Conservation (phyloP, 2,888 invertebrate species). For the Xylota sylvarum region DNA sequence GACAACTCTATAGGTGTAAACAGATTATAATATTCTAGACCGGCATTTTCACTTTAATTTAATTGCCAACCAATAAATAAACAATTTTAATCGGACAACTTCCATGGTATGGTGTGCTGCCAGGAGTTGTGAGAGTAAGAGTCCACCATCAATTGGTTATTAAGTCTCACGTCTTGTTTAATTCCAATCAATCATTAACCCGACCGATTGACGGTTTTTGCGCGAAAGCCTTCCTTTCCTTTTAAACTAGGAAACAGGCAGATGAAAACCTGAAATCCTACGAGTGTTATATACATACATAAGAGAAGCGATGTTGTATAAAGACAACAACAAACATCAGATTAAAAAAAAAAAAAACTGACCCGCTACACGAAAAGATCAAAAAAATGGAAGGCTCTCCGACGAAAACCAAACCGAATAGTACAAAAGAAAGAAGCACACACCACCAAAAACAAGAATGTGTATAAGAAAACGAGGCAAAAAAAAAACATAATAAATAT, state of each 20-base stretch:
- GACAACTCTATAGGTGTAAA: background rate
- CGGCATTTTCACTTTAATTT: conserved; percentile 51
- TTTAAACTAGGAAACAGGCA: conserved; percentile 6
- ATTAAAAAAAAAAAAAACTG: conserved; percentile 62
- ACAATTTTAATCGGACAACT: conserved; percentile 10
- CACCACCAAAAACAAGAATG: conserved; percentile 45
- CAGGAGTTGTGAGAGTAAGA: conserved; percentile 11
- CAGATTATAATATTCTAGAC: conserved; percentile 33
- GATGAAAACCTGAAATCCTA: conserved; percentile 60
- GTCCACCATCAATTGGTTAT: conserved; percentile 24
- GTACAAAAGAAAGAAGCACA: conserved; percentile 61
- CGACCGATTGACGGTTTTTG: conserved; percentile 16
- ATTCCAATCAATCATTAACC: conserved; percentile 45
- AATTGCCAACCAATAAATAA: conserved; percentile 15
- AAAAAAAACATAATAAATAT: conserved; percentile 49
- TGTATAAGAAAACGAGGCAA: conserved; percentile 32
- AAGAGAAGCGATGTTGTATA: background rate
- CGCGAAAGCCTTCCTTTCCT: conserved; percentile 30
- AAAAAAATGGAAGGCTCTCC: conserved; percentile 43
- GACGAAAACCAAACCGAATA: conserved; percentile 9
- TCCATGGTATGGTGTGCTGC: background rate
- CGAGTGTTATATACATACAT: background rate
- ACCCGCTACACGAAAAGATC: conserved; percentile 66
- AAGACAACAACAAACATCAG: conserved; percentile 43
- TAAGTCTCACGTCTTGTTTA: conserved; percentile 31